Conservation (phyloP, 1,140 invertebrate genomes). For the Zaprionus gabonicus region DNA sequence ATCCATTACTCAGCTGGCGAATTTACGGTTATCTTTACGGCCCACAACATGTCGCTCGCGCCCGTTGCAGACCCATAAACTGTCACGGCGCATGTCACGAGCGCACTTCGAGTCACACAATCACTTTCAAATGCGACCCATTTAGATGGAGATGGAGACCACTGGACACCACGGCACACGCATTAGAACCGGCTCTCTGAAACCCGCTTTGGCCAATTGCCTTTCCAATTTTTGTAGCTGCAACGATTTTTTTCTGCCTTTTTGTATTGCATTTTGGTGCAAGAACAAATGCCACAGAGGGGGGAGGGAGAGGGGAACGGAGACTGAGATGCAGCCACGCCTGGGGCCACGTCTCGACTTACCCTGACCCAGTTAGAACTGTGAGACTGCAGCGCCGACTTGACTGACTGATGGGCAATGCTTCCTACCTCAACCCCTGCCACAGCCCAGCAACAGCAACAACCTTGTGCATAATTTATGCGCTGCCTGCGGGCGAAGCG, state of each 20-base stretch:
- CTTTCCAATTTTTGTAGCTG: slow-evolving; percentile 68
- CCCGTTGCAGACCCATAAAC: slow-evolving; percentile 38
- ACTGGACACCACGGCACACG: slow-evolving; percentile 53
- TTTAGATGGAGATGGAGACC: slow-evolving; percentile 35
- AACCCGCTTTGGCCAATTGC: slow-evolving; percentile 56
- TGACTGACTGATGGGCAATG: slow-evolving; percentile 39
- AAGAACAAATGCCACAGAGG: slow-evolving; percentile 37
- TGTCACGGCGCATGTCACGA: slow-evolving; percentile 47
- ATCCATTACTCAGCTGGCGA: neutral
- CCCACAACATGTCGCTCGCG: neutral
- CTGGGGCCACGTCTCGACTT: slow-evolving; percentile 47
- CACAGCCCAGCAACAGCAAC: slow-evolving; percentile 8
- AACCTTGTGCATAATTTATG: slow-evolving; percentile 71
- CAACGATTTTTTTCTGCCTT: slow-evolving; percentile 7
- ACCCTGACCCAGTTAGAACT: slow-evolving; percentile 72
- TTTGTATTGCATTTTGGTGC: slow-evolving; percentile 30
- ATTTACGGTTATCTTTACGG: slow-evolving; percentile 7
- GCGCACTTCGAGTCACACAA: slow-evolving; percentile 54
- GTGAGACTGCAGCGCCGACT: slow-evolving; percentile 25
- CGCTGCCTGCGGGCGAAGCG: slow-evolving; percentile 1
- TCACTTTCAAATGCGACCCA: slow-evolving; percentile 78
- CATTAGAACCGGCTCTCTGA: slow-evolving; percentile 72
- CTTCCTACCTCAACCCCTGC: slow-evolving; percentile 36
- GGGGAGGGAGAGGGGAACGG: neutral
- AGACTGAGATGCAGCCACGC: slow-evolving; percentile 48